Percentiles rank a stretch among this genome's conserved stretches.
Conservation (phyloP, 2,888 invertebrate species). For the Brenthis ino region DNA sequence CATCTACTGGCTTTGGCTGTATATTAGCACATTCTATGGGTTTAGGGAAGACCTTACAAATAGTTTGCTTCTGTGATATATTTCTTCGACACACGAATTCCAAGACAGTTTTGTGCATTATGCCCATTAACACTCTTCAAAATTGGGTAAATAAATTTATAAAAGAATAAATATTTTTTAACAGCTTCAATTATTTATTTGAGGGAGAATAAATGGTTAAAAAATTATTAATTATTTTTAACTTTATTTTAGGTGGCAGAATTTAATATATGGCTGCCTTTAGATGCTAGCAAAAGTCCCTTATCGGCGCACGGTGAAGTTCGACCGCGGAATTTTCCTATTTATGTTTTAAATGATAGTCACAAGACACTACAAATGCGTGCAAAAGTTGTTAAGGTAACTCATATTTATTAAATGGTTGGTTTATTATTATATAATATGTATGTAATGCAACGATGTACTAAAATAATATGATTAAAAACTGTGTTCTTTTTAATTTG, state of each 20-base stretch:
- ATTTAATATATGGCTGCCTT: conserved; percentile 98
- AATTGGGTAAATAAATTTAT: conserved; percentile 88
- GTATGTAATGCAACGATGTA: no score
- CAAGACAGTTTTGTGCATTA: conserved; percentile 95
- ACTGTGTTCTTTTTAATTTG: neutral
- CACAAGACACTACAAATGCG: conserved; percentile 95
- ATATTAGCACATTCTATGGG: conserved; percentile 99
- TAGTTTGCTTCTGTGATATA: conserved; percentile 97
- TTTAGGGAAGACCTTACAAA: conserved; percentile 98
- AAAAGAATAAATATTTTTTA: no score
- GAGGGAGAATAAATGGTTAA: neutral
- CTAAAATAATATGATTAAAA: no score
- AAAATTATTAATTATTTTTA: conserved; percentile 8
- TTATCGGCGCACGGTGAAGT: conserved; percentile 85
- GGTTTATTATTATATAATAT: no score
- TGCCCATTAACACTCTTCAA: conserved; percentile 99
- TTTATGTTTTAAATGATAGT: conserved; percentile 96
- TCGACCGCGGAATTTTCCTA: conserved; percentile 91
- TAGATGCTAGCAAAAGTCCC: conserved; percentile 83
- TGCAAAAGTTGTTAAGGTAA: conserved; percentile 89
- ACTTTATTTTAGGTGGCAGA: conserved; percentile 88
- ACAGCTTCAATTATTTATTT: no score
- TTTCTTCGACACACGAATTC: conserved; percentile 95
- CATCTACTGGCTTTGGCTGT: conserved; percentile 96
- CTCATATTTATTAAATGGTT: no score